Evolutionary conservation across 2,797 vertebrate genomes (phyloP).

Genomic region (Sus cebifrons): DNA sequence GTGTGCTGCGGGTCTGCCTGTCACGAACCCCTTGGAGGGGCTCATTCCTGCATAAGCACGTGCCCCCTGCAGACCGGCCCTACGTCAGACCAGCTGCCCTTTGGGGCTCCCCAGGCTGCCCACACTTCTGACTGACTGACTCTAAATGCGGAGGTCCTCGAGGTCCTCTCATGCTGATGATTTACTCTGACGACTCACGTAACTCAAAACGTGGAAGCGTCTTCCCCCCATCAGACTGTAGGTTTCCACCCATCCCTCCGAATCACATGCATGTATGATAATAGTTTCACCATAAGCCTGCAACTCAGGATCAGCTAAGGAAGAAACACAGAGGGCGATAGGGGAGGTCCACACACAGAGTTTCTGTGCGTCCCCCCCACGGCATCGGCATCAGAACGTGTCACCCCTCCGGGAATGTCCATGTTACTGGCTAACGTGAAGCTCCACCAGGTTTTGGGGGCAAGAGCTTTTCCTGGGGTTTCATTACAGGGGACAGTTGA

Average conservation of each 20-base stretch:
- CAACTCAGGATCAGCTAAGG: accelerated
- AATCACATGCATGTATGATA: not conserved
- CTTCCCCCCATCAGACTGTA: not conserved
- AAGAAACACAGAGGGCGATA: not conserved
- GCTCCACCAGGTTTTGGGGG: accelerated
- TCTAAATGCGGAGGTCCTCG: not conserved
- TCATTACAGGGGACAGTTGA: accelerated
- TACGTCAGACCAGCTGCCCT: not conserved
- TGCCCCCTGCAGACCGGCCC: not conserved
- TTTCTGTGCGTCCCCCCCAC: accelerated
- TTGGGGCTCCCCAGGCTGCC: not conserved
- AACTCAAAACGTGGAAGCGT: not conserved
- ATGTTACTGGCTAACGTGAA: accelerated
- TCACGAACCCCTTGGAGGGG: not conserved
- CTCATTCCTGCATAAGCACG: accelerated
- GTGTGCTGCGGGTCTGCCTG: accelerated
- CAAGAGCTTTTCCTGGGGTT: accelerated
- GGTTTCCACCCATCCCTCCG: not conserved
- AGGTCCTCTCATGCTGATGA: accelerated
- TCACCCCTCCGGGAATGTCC: accelerated
- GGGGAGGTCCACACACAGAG: accelerated
- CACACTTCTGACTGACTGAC: accelerated
- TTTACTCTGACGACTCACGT: not conserved
- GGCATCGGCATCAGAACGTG: too few relatives aligned
- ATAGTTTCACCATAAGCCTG: not conserved